Evolutionary conservation across 30 jellyfish, hydroid and myxozoan genomes (phyloP).

Genomic region (Turritopsis dohrnii): DNA sequence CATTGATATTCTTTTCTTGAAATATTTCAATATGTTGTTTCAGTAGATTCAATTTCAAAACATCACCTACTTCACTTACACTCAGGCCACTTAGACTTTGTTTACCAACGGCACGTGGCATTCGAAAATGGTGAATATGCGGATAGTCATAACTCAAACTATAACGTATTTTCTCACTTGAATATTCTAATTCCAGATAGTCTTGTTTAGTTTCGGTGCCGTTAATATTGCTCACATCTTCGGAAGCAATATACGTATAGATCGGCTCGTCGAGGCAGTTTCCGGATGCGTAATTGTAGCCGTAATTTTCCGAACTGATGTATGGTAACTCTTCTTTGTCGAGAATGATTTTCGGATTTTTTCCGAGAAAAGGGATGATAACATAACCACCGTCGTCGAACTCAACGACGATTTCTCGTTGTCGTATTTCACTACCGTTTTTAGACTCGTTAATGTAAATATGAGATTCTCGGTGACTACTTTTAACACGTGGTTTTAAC

Average conservation of each 20-base stretch:
- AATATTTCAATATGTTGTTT: not conserved
- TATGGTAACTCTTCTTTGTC: not conserved
- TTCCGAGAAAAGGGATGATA: slow-evolving; percentile 19
- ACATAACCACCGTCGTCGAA: slow-evolving; percentile 37
- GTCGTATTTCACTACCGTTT: not conserved
- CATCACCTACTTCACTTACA: slow-evolving; percentile 11
- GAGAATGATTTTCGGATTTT: slow-evolving; percentile 1
- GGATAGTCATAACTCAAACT: slow-evolving; percentile 22
- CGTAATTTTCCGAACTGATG: slow-evolving; percentile 1
- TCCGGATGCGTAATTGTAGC: not conserved
- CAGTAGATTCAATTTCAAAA: slow-evolving; percentile 5
- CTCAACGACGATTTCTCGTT: slow-evolving; percentile 20
- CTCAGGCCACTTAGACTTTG: not conserved
- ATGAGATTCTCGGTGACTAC: not conserved
- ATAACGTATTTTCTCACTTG: slow-evolving; percentile 1
- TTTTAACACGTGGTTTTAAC: not conserved
- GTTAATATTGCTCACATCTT: not conserved
- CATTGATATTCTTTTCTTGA: slow-evolving; percentile 15
- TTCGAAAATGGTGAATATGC: slow-evolving; percentile 7
- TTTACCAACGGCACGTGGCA: slow-evolving; percentile 4
- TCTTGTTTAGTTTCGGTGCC: not conserved
- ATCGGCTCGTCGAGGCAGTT: not conserved
- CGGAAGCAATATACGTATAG: slow-evolving; percentile 13
- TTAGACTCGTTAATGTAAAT: slow-evolving; percentile 9
- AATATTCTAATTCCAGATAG: not conserved